Evolutionary conservation across 2,113 vertebrate species (phyloP).

Genomic region (Tursiops truncatus): DNA sequence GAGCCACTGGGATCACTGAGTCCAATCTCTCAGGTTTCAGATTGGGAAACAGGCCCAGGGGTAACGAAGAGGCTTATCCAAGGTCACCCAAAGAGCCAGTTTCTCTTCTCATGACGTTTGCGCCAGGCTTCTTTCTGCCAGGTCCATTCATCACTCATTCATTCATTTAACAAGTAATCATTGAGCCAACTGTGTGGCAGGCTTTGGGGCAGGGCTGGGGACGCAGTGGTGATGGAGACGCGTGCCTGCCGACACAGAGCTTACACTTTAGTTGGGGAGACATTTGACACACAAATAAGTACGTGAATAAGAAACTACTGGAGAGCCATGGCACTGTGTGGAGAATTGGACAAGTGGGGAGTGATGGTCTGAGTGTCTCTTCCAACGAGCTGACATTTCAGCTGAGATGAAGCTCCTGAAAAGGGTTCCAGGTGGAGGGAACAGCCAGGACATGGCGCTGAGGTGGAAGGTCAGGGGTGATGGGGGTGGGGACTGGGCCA

Average conservation of each 20-base stretch:
- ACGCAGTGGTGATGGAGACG: neutral
- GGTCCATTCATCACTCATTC: neutral
- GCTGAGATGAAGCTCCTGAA: accelerated
- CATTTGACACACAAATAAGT: accelerated
- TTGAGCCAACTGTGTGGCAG: neutral
- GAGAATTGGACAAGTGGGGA: neutral
- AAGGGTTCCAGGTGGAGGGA: neutral
- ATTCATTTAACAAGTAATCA: neutral
- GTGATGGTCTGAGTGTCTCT: neutral
- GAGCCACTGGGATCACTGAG: neutral
- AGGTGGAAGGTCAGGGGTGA: neutral
- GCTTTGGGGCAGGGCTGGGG: neutral
- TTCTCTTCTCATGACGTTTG: neutral
- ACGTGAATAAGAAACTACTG: accelerated
- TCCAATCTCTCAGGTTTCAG: neutral
- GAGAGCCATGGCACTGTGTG: accelerated
- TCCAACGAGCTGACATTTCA: neutral
- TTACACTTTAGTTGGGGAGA: neutral
- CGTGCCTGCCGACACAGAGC: accelerated
- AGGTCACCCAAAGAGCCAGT: neutral
- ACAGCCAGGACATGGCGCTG: accelerated
- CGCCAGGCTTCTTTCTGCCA: neutral
- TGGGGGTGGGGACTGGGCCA: neutral
- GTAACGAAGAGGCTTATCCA: neutral
- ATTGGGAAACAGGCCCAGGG: neutral